phyloP scores from a whole-genome alignment of 2,888 invertebrate species.

The Oligia latruncula region DNA sequence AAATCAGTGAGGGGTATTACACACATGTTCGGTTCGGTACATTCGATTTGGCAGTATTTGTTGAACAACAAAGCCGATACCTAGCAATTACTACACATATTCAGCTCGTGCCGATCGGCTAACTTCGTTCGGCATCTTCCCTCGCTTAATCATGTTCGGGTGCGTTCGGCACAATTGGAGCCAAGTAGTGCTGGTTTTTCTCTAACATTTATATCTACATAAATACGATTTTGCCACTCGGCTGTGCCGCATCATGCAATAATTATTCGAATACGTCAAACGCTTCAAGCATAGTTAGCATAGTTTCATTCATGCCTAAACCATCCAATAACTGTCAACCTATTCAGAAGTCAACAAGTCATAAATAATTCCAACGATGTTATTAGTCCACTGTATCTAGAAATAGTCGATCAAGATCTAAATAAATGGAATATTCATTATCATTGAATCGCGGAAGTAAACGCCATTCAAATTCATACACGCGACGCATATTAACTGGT shows the following conservation, averaged over 20 bases:
- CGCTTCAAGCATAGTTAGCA: background rate
- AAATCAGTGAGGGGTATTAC: background rate
- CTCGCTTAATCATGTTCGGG: background rate
- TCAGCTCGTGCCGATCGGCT: background rate
- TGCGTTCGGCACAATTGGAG: background rate
- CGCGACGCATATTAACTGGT: constrained; percentile 62
- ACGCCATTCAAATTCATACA: constrained; percentile 66
- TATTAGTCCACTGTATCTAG: constrained; percentile 57
- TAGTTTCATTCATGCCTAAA: constrained; percentile 20
- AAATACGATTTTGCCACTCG: background rate
- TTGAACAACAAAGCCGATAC: background rate
- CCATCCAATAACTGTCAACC: constrained; percentile 43
- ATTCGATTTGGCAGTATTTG: background rate
- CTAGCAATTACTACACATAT: background rate
- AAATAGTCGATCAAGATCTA: constrained; percentile 59
- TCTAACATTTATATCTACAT: too few species aligned
- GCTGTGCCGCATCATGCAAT: background rate
- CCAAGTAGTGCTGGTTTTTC: too few species aligned
- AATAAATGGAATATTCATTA: constrained; percentile 61
- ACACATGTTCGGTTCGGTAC: background rate
- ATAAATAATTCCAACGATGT: constrained; percentile 56
- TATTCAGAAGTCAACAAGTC: constrained; percentile 35
- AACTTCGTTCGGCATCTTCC: background rate
- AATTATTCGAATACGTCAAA: background rate
- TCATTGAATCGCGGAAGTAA: constrained; percentile 63